These are phyloP conservation scores for Halictus ligatus DNA, from an alignment of 2,888 invertebrate genomes.

Conservation along the genomic window DNA sequence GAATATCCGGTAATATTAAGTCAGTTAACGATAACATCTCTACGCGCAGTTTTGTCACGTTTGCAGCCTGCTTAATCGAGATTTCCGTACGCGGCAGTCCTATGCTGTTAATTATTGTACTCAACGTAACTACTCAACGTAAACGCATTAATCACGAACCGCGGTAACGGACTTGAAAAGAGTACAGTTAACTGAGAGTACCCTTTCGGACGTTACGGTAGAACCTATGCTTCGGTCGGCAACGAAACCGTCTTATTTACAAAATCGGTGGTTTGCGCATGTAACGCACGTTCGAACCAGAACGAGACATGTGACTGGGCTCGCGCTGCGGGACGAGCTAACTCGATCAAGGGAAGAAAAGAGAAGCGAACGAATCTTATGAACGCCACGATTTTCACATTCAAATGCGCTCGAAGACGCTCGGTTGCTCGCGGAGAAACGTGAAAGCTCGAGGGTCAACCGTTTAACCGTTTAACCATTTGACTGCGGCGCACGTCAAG, in stretches of 20 bases:
- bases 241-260: slow-evolving; percentile 64
- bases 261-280: slow-evolving; percentile 50
- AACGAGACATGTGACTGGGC: slow-evolving; percentile 29
- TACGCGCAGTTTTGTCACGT: no score
- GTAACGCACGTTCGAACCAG: slow-evolving; percentile 54
- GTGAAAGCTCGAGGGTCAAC: slow-evolving; percentile 32
- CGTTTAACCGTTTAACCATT: slow-evolving; percentile 13
- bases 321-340: slow-evolving; percentile 15
- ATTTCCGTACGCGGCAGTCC: not conserved
- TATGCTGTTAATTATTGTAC: slow-evolving; percentile 1
- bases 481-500: slow-evolving; percentile 13
- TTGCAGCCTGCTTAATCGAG: not conserved
- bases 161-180: slow-evolving; percentile 52
- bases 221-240: slow-evolving; percentile 43
- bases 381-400: slow-evolving; percentile 60
- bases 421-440: not conserved
- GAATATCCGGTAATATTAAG: no score
- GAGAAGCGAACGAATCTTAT: slow-evolving; percentile 1
- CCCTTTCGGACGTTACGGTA: slow-evolving; percentile 48
- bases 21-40: no score
- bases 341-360: slow-evolving; percentile 19
- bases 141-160: slow-evolving; percentile 13
- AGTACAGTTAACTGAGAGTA: slow-evolving; percentile 58
- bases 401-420: slow-evolving; percentile 40
- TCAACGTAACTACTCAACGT: not conserved